These are phyloP conservation scores for Actias luna DNA, from an alignment of 2,888 invertebrate genomes.

Conservation along the genomic window DNA sequence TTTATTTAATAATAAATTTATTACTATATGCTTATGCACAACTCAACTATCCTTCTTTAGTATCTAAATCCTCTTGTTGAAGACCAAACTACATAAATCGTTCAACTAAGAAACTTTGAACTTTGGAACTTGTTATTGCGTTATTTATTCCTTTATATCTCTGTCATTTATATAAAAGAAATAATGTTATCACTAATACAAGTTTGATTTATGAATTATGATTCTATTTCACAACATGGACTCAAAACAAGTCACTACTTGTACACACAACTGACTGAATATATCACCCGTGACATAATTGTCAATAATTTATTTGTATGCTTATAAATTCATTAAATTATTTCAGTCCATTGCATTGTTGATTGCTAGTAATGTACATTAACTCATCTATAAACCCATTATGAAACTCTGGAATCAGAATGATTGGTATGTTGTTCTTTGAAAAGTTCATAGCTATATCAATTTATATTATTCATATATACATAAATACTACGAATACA, in stretches of 20 bases:
- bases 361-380: constrained; percentile 19
- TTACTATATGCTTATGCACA: too few species aligned
- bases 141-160: too few species aligned
- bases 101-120: too few species aligned
- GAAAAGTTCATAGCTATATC: background rate
- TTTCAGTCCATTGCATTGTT: constrained; percentile 14
- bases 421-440: constrained; percentile 3
- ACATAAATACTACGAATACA: background rate
- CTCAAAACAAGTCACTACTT: background rate
- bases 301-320: background rate
- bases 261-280: background rate
- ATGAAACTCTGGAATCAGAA: constrained; percentile 15
- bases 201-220: too few species aligned
- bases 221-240: background rate
- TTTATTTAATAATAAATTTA: too few species aligned
- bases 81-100: too few species aligned
- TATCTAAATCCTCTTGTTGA: too few species aligned
- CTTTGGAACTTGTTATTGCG: too few species aligned
- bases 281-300: background rate
- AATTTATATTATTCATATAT: background rate
- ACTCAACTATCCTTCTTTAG: too few species aligned
- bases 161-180: too few species aligned
- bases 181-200: too few species aligned
- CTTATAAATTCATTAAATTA: background rate
- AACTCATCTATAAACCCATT: background rate